Percentiles rank a stretch among this genome's conserved stretches.
phyloP scores from a whole-genome alignment of 2,113 vertebrate species.

The Perca fluviatilis region DNA sequence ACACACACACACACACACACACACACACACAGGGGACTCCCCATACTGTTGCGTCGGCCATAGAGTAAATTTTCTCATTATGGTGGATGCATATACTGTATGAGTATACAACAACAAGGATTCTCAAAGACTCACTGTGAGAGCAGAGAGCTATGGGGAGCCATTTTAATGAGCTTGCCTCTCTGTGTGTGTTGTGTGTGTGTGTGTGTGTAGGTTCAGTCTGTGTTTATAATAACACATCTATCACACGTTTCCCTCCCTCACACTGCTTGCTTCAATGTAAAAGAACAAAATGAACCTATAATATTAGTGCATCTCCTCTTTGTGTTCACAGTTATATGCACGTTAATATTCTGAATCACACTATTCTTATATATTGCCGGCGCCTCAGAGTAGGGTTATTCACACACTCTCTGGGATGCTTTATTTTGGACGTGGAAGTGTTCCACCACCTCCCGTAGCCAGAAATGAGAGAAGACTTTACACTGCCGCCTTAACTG shows the following conservation, averaged over 20 bases:
- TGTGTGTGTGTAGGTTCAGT: slow-evolving; percentile 2
- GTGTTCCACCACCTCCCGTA: not conserved
- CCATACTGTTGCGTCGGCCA: not conserved
- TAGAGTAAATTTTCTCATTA: slow-evolving; percentile 33
- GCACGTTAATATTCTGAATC: slow-evolving; percentile 20
- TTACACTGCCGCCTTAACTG: not conserved
- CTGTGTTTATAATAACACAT: slow-evolving; percentile 42
- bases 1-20: not conserved
- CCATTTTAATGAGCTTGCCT: slow-evolving; percentile 65
- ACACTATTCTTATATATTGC: not conserved
- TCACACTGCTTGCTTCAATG: slow-evolving; percentile 39
- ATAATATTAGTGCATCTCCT: slow-evolving; percentile 8
- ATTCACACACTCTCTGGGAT: slow-evolving; percentile 2
- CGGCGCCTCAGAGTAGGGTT: not conserved
- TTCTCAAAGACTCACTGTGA: slow-evolving; percentile 34
- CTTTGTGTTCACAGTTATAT: slow-evolving; percentile 28
- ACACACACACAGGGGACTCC: slow-evolving; percentile 11
- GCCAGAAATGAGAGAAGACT: slow-evolving; percentile 8
- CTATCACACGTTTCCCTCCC: slow-evolving; percentile 27
- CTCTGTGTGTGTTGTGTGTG: slow-evolving; percentile 6
- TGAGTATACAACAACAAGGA: slow-evolving; percentile 31
- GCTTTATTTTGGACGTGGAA: not conserved
- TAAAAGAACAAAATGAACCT: slow-evolving; percentile 45
- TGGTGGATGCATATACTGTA: slow-evolving; percentile 26
- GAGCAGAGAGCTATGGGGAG: slow-evolving; percentile 52